phyloP scores from a whole-genome alignment of 2,888 invertebrate species.

The Autographa gamma region DNA sequence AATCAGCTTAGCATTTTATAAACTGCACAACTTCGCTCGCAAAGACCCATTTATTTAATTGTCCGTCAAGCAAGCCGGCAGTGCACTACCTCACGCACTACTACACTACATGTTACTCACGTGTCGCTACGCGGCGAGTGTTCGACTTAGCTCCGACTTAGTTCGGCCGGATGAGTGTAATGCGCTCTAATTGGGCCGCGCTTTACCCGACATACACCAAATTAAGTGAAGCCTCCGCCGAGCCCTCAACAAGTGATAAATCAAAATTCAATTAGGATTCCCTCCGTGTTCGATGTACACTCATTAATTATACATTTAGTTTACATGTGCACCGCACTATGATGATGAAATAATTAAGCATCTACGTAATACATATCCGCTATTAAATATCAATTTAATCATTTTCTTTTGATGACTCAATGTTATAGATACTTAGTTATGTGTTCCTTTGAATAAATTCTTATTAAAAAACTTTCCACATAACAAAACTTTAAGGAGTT shows the following conservation, averaged over 20 bases:
- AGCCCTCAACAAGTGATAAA: slow-evolving; percentile 43
- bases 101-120: background rate
- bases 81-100: background rate
- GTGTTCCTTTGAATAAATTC: too few species aligned
- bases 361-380: background rate
- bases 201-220: background rate
- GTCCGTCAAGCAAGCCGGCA: too few species aligned
- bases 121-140: slow-evolving; percentile 3
- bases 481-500: too few species aligned
- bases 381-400: too few species aligned
- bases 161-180: slow-evolving; percentile 11
- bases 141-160: slow-evolving; percentile 1
- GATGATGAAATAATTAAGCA: background rate
- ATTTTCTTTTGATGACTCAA: too few species aligned
- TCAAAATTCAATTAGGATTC: slow-evolving; percentile 44
- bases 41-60: background rate
- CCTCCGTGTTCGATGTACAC: slow-evolving; percentile 12
- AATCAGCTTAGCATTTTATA: background rate
- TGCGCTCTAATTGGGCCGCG: slow-evolving; percentile 9
- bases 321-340: background rate
- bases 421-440: too few species aligned
- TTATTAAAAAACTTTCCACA: too few species aligned
- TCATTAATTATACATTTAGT: slow-evolving; percentile 10
- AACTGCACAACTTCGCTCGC: background rate
- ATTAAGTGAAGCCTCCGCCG: background rate